Conservation (phyloP, 2,113 vertebrate genomes). For the Aphelocoma coerulescens region DNA sequence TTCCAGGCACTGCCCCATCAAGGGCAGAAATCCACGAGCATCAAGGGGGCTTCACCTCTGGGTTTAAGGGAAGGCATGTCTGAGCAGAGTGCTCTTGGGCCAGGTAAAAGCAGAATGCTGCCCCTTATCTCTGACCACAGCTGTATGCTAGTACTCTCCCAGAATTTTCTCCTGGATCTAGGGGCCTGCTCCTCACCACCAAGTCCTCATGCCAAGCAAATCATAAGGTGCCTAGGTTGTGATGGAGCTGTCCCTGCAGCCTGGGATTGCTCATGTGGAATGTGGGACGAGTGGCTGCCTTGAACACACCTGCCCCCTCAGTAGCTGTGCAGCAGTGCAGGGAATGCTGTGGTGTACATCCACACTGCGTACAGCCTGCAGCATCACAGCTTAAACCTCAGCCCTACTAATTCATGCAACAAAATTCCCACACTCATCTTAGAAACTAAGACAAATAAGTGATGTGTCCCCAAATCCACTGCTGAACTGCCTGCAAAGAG, state of each 20-base stretch:
- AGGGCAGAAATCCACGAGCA: not conserved
- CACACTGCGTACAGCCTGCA: not conserved
- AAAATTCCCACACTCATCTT: not conserved
- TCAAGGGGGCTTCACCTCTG: not conserved
- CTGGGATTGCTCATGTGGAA: not conserved
- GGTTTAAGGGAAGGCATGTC: not conserved
- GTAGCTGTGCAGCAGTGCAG: not conserved
- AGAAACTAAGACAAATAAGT: not conserved
- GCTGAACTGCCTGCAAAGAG: not conserved
- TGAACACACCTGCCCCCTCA: not conserved
- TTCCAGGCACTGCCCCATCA: not conserved
- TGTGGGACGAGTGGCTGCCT: fast-evolving
- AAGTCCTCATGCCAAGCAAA: not conserved
- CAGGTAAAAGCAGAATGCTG: not conserved
- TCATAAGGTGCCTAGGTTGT: not conserved
- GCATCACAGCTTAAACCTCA: not conserved
- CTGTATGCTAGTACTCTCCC: not conserved
- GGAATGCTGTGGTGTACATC: not conserved
- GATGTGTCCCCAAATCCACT: not conserved
- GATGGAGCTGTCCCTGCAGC: not conserved
- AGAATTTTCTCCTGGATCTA: not conserved
- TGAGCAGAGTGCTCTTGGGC: not conserved
- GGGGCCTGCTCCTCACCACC: not conserved
- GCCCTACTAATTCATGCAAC: not conserved
- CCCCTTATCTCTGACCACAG: not conserved